Base-by-base conservation (phyloP, 2,797 vertebrate species). In the Ambastaia sidthimunki region DNA sequence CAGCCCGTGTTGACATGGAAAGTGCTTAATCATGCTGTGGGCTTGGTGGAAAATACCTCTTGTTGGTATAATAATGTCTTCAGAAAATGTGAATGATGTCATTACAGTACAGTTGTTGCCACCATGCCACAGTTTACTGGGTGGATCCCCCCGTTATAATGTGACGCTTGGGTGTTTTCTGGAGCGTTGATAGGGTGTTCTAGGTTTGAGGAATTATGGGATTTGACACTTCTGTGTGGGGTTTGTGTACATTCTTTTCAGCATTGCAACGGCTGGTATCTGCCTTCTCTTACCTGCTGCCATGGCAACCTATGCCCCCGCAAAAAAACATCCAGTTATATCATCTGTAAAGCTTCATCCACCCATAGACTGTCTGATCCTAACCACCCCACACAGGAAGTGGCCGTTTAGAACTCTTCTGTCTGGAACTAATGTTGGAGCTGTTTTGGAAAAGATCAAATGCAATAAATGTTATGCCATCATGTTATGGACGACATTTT, bases 1-100 rank as follows among this genome's bases (percentile, higher is more conserved):
- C 37, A 66, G 21, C 19, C 19, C 11, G 11, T 59, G 48, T 62
- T 81, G 66, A 81, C 47, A 16, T 73, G 74, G 55, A 59, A 23
- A 59, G 21, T 59, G 55, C 55, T 25, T 59, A 23, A 23, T 59
- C 21, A 25, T 59, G 55, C 55, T 23, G 10, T 12, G 21, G 21
- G 55, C 55, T 25, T 23, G 50, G 50, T 54, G 18, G 50, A 54
- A 54, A 54, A n/a, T 52, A 10, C 5, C 18, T n/a, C 4, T 6
- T 54, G 4, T 6, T n/a, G 7, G n/a, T 54, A n/a, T 54, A 54
- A 54, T 54, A 52, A 52, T n/a, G 18, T n/a, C 15, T 18, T 52
- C 7, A 7, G 5, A 54, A 54, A 7, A 59, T 3, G 4, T 21
- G 54, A 57, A 7, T 21, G 19, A n/a, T 57, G 9, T 9, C 19